Evolutionary conservation across 2,113 vertebrate genomes (phyloP).

Genomic region (Clupea harengus): DNA sequence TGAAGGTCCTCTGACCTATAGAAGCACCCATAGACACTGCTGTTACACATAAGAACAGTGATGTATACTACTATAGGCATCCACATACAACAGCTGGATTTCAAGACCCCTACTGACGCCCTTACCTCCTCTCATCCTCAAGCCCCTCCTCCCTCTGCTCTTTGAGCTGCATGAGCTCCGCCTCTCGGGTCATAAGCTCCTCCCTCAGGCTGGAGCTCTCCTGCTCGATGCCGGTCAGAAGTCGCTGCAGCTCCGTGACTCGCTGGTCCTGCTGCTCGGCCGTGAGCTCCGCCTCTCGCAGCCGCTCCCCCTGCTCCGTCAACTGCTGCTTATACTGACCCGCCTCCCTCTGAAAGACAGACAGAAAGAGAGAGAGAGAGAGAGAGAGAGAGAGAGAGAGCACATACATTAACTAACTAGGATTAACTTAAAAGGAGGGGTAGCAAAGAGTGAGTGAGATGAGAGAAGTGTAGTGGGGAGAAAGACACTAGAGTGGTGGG

Average conservation of each 20-base stretch:
- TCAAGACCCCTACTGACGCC: background rate
- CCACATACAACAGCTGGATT: background rate
- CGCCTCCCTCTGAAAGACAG: constrained; percentile 68
- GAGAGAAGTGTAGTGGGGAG: background rate
- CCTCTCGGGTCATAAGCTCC: constrained; percentile 74
- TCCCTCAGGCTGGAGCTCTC: constrained; percentile 78
- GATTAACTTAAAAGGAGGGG: background rate
- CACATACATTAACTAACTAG: background rate
- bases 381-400: constrained; percentile 39
- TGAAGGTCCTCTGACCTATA: constrained; percentile 80
- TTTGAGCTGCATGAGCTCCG: constrained; percentile 72
- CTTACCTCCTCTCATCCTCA: constrained; percentile 77
- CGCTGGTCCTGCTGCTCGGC: constrained; percentile 70
- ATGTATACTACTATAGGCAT: background rate
- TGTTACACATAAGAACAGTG: background rate
- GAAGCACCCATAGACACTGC: constrained; percentile 25
- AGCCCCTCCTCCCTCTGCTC: constrained; percentile 70
- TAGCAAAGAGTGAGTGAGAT: background rate
- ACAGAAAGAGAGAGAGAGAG: background rate
- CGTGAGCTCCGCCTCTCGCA: constrained; percentile 66
- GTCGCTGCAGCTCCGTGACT: constrained; percentile 77
- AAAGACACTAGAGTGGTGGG: background rate
- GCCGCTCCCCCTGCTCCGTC: constrained; percentile 64
- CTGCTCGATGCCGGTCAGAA: constrained; percentile 83
- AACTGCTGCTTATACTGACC: constrained; percentile 72